Conservation (phyloP, 2,888 invertebrate genomes). For the Dolomedes plantarius region DNA sequence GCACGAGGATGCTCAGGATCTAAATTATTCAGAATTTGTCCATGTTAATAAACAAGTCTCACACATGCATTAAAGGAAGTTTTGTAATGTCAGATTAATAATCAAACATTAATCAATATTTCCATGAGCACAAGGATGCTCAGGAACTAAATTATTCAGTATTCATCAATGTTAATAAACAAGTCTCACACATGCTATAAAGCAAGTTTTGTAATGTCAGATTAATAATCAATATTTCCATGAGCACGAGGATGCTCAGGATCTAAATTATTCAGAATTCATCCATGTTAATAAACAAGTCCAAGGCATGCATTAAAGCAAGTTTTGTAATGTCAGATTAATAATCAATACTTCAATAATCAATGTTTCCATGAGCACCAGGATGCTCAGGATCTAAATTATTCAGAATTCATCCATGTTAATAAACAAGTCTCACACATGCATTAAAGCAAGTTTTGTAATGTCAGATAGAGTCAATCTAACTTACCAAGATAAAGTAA, state of each 20-base stretch:
- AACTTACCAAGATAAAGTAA: slow-evolving; percentile 82
- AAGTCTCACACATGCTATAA: too few relatives aligned
- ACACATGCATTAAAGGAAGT: too few relatives aligned
- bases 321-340: slow-evolving; percentile 94
- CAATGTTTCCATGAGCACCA: slow-evolving; percentile 92
- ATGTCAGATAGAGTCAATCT: not conserved
- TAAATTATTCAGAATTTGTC: slow-evolving; percentile 19
- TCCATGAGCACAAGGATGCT: slow-evolving; percentile 89
- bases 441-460: too few relatives aligned
- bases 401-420: not conserved
- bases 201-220: too few relatives aligned
- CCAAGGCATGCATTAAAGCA: too few relatives aligned
- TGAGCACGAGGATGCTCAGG: slow-evolving; percentile 90
- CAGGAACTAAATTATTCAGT: slow-evolving; percentile 80
- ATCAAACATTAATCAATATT: slow-evolving; percentile 90
- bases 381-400: slow-evolving; percentile 85
- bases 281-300: too few relatives aligned
- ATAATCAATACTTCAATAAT: slow-evolving; percentile 89
- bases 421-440: too few relatives aligned
- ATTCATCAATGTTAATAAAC: not conserved
- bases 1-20: slow-evolving; percentile 91
- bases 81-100: too few relatives aligned
- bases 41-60: too few relatives aligned
- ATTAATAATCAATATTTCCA: slow-evolving; percentile 94
- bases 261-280: slow-evolving; percentile 76